Evolutionary conservation across 2,113 vertebrate genomes (phyloP).

Genomic region (Podiceps cristatus): DNA sequence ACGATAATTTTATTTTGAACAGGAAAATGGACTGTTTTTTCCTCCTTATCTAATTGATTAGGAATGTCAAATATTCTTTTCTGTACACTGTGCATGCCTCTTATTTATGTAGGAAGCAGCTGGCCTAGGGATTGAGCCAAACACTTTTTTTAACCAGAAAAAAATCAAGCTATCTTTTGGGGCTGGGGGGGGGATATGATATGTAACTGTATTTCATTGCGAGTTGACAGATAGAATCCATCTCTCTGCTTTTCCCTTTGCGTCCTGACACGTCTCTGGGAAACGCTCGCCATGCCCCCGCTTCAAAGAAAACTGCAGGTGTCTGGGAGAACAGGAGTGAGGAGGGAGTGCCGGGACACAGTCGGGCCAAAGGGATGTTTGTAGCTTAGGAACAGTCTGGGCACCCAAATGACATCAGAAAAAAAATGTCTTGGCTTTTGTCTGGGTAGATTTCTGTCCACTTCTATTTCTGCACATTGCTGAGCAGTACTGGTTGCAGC

Average conservation of each 20-base stretch:
- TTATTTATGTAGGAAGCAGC: slow-evolving; percentile 70
- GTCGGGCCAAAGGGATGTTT: background rate
- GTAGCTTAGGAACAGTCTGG: background rate
- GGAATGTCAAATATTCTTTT: slow-evolving; percentile 69
- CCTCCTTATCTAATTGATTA: slow-evolving; percentile 70
- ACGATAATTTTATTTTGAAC: slow-evolving; percentile 48
- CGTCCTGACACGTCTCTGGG: slow-evolving; percentile 16
- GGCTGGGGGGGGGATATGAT: background rate
- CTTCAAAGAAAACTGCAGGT: slow-evolving; percentile 60
- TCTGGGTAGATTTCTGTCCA: slow-evolving; percentile 9
- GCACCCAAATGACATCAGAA: background rate
- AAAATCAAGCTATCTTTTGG: slow-evolving; percentile 24
- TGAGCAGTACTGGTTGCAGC: slow-evolving; percentile 34
- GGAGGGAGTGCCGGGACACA: rapidly evolving
- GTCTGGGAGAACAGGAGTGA: background rate
- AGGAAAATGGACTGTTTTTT: slow-evolving; percentile 52
- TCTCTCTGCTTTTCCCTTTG: slow-evolving; percentile 16
- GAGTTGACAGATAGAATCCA: slow-evolving; percentile 40
- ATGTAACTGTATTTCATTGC: slow-evolving; percentile 27
- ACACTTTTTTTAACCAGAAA: slow-evolving; percentile 20
- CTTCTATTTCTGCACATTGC: slow-evolving; percentile 51
- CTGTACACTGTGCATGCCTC: slow-evolving; percentile 36
- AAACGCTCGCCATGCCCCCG: background rate
- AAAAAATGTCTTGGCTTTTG: background rate
- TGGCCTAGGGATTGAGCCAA: slow-evolving; percentile 55